These are phyloP conservation scores for Drosophila emarginata DNA, from an alignment of 2,888 invertebrate species.

Conservation along the genomic window DNA sequence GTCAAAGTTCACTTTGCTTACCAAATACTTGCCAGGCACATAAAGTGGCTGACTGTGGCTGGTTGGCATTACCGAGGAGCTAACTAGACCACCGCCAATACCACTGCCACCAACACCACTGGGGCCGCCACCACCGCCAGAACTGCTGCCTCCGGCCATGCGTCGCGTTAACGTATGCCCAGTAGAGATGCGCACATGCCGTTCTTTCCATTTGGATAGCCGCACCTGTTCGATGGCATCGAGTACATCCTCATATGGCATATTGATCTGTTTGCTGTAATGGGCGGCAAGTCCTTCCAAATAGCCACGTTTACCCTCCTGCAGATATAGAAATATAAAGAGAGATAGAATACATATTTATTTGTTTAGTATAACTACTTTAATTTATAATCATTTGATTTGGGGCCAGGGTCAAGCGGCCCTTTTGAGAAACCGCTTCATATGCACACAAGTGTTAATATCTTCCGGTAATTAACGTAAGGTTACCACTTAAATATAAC, in stretches of 20 bases:
- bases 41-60: conserved; percentile 93
- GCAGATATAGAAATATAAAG: not conserved
- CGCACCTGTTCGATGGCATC: conserved; percentile 93
- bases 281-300: conserved; percentile 93
- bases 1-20: conserved; percentile 83
- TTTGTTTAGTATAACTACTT: not conserved
- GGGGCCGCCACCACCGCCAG: conserved; percentile 55
- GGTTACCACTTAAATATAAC: conserved; percentile 64
- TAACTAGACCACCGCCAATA: conserved; percentile 60
- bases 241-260: conserved; percentile 93
- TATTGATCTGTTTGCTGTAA: conserved; percentile 93
- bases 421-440: not conserved
- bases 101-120: conserved; percentile 3
- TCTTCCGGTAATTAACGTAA: conserved; percentile 77
- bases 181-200: conserved; percentile 82
- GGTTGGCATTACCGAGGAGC: conserved; percentile 86
- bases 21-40: conserved; percentile 96
- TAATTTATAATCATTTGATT: not conserved
- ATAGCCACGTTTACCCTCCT: conserved; percentile 94
- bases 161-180: conserved; percentile 80
- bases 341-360: too few species aligned
- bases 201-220: conserved; percentile 84
- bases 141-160: conserved; percentile 44
- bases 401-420: conserved; percentile 54
- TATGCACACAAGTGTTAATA: conserved; percentile 74